These are phyloP conservation scores for Amphipoea oculea DNA, from an alignment of 2,888 invertebrate genomes.

Conservation along the genomic window DNA sequence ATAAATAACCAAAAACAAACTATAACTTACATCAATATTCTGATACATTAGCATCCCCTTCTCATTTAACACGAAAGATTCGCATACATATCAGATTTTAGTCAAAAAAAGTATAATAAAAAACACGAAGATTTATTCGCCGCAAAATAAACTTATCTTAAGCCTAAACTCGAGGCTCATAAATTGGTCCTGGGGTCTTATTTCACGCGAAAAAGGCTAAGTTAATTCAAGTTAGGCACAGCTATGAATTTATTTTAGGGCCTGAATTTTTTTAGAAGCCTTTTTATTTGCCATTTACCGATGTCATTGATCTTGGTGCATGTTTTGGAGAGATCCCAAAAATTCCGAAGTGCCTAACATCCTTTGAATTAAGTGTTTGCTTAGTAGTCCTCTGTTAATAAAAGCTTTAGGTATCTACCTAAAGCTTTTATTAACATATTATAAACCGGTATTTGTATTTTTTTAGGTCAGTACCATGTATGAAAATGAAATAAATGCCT, in stretches of 20 bases:
- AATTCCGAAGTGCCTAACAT: neutral
- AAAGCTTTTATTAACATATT: neutral
- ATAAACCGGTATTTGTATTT: neutral
- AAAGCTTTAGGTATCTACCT: neutral
- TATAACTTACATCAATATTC: neutral
- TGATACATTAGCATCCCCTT: slow-evolving; percentile 2
- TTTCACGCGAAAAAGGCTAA: slow-evolving; percentile 35
- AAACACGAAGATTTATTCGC: slow-evolving; percentile 44
- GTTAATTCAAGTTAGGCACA: slow-evolving; percentile 26
- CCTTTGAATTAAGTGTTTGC: slow-evolving; percentile 12
- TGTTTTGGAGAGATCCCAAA: slow-evolving; percentile 44
- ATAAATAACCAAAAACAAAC: slow-evolving; percentile 7
- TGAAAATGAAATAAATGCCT: neutral
- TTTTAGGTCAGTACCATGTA: neutral
- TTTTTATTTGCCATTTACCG: slow-evolving; percentile 20
- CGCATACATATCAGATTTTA: slow-evolving; percentile 7
- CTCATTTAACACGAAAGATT: slow-evolving; percentile 6
- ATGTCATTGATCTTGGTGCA: slow-evolving; percentile 46
- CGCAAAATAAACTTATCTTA: slow-evolving; percentile 27
- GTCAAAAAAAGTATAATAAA: slow-evolving; percentile 24
- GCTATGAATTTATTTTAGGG: slow-evolving; percentile 32
- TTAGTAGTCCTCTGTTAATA: neutral
- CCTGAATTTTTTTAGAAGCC: slow-evolving; percentile 19
- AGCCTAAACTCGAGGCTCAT: slow-evolving; percentile 36
- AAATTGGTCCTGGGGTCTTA: slow-evolving; percentile 42